A percentile compares a stretch with the other conserved stretches of the same genome.
Conservation (phyloP, 53 echinoderm and acorn worm genomes). For the Paelopatides confundens region DNA sequence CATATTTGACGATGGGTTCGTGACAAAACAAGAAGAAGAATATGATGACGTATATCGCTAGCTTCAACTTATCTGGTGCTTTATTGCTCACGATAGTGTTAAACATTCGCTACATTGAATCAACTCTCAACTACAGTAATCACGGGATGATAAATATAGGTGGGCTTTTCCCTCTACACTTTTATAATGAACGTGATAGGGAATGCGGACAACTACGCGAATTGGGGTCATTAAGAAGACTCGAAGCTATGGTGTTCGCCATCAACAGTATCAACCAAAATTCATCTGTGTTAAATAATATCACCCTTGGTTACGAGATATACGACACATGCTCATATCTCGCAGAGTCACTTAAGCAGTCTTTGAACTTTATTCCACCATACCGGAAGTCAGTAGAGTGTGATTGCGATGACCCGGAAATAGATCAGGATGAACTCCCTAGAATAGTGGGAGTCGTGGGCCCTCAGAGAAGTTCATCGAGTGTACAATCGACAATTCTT, state of each 20-base stretch:
- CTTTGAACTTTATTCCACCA: constrained; percentile 87
- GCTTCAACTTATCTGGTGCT: neutral
- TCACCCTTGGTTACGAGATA: constrained; percentile 90
- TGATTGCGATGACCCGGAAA: neutral
- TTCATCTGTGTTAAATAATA: constrained; percentile 66
- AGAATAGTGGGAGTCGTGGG: constrained; percentile 83
- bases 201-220: constrained; percentile 71
- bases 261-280: constrained; percentile 79
- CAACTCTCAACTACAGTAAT: constrained; percentile 57
- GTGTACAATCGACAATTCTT: constrained; percentile 87
- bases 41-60: neutral
- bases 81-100: neutral
- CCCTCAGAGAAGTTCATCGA: constrained; percentile 85
- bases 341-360: constrained; percentile 73
- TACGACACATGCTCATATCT: constrained; percentile 90
- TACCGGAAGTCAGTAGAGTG: constrained; percentile 57
- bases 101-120: neutral
- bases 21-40: too few species aligned
- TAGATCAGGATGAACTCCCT: constrained; percentile 3
- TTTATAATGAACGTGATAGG: constrained; percentile 72
- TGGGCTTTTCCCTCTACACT: constrained; percentile 85
- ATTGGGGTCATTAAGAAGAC: constrained; percentile 72
- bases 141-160: constrained; percentile 83
- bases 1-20: too few species aligned
- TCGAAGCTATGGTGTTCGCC: constrained; percentile 94